phyloP scores from a whole-genome alignment of 2,113 vertebrate species.

The Buteo buteo region DNA sequence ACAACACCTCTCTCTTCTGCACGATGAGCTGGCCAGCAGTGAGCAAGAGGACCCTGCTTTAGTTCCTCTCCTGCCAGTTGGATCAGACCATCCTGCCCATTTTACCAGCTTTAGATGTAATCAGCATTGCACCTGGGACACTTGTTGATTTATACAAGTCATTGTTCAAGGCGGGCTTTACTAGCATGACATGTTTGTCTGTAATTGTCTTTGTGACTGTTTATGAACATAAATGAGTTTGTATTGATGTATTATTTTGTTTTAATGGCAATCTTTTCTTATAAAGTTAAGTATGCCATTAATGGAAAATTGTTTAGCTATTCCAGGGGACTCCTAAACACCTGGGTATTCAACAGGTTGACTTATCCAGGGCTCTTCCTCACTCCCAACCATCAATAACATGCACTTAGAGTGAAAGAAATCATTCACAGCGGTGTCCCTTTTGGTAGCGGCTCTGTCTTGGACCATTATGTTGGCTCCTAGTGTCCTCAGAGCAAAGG shows the following conservation, averaged over 20 bases:
- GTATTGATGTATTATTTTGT: not conserved
- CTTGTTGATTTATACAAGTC: not conserved
- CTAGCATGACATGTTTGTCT: not conserved
- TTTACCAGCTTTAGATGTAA: not conserved
- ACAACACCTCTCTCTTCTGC: not conserved
- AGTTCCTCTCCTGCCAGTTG: not conserved
- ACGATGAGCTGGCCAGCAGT: fast-evolving
- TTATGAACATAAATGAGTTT: not conserved
- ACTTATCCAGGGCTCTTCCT: not conserved
- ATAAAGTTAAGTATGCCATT: not conserved
- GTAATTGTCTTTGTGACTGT: not conserved
- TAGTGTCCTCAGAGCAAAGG: not conserved
- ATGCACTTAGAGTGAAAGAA: not conserved
- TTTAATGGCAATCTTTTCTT: not conserved
- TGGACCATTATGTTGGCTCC: not conserved
- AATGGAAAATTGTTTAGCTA: not conserved
- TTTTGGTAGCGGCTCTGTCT: not conserved
- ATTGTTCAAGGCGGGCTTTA: not conserved
- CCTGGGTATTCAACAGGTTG: not conserved
- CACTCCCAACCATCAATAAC: not conserved
- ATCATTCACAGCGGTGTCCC: not conserved
- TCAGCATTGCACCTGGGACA: not conserved
- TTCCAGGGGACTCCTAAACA: not conserved
- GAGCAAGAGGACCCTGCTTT: not conserved
- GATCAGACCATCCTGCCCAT: not conserved